phyloP scores from a whole-genome alignment of 2,113 vertebrate species.

The Mesoclemmys tuberculata region DNA sequence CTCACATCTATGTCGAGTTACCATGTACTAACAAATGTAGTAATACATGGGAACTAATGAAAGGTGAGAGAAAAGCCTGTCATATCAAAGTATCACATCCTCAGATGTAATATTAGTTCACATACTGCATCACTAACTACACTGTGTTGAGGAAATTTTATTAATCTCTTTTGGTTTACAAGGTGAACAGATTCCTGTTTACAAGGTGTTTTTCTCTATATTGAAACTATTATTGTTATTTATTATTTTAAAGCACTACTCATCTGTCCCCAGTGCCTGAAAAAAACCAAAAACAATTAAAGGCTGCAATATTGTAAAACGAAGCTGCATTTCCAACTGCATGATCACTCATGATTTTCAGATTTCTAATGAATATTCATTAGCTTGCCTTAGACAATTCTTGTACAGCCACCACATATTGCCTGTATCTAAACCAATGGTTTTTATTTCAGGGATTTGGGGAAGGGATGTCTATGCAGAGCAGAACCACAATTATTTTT shows the following conservation, averaged over 20 bases:
- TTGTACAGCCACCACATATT: neutral
- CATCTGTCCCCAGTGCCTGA: neutral
- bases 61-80: neutral
- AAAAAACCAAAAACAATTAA: neutral
- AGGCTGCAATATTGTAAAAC: neutral
- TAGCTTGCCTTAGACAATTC: neutral
- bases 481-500: neutral
- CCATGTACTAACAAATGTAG: rapidly evolving
- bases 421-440: neutral
- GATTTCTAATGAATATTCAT: neutral
- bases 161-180: neutral
- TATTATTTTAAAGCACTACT: neutral
- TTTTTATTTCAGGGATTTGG: neutral
- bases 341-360: neutral
- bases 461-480: neutral
- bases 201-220: neutral
- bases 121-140: neutral
- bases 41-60: neutral
- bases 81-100: neutral
- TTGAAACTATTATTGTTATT: neutral
- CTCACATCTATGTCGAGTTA: neutral
- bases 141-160: neutral
- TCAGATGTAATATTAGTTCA: neutral
- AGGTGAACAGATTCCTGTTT: neutral
- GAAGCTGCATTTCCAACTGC: neutral